phyloP scores from a whole-genome alignment of 2,888 invertebrate species.

The Callyntrura sp. region DNA sequence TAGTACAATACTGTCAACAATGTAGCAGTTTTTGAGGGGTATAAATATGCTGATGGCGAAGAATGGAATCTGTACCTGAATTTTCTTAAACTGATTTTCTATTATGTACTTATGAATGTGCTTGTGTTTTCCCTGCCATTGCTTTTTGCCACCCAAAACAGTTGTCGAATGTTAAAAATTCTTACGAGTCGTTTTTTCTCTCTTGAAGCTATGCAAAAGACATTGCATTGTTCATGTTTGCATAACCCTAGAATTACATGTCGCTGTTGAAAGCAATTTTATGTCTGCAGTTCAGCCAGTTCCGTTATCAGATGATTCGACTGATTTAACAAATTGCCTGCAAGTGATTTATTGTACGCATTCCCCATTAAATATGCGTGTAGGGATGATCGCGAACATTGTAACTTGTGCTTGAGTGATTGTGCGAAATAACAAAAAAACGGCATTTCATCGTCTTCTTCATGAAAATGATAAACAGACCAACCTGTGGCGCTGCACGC shows the following conservation, averaged over 20 bases:
- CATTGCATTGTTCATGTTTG: slow-evolving; percentile 69
- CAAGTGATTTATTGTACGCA: slow-evolving; percentile 69
- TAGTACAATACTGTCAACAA: background rate
- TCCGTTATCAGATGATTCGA: slow-evolving; percentile 72
- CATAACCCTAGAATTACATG: slow-evolving; percentile 71
- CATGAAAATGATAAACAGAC: slow-evolving; percentile 9
- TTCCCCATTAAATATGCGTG: background rate
- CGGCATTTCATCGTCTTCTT: slow-evolving; percentile 7
- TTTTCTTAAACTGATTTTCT: background rate
- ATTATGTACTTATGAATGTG: slow-evolving; percentile 1
- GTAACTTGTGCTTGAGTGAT: too few species aligned
- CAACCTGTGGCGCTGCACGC: background rate
- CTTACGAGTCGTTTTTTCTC: background rate
- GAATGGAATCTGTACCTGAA: background rate
- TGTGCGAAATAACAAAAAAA: background rate
- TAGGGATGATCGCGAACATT: slow-evolving; percentile 15
- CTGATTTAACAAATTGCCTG: slow-evolving; percentile 71
- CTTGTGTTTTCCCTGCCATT: background rate
- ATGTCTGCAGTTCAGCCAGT: slow-evolving; percentile 48
- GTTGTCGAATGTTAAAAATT: background rate
- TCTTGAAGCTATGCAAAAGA: slow-evolving; percentile 12
- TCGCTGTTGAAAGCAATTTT: slow-evolving; percentile 65
- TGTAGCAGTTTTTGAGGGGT: slow-evolving; percentile 18
- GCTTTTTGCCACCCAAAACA: slow-evolving; percentile 41
- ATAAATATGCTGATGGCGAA: background rate